Evolutionary conservation across 2,113 vertebrate species (phyloP).

Genomic region (Chloropsis cyanopogon): DNA sequence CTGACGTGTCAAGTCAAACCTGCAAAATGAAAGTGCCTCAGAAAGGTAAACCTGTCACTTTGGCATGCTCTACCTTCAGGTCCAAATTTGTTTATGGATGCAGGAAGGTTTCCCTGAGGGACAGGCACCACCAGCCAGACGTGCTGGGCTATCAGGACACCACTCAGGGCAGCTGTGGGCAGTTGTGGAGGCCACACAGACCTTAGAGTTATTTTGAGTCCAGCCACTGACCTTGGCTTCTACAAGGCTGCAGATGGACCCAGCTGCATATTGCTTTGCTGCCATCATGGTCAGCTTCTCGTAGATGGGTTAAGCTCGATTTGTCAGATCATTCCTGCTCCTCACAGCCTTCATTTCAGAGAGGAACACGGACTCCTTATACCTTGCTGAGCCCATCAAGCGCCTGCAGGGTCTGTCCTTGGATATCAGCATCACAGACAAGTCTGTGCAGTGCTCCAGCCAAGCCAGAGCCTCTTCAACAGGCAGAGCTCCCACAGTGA

Average conservation of each 20-base stretch:
- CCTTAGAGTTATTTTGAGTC: background rate
- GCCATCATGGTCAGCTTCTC: background rate
- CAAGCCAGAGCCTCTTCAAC: background rate
- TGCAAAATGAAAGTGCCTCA: background rate
- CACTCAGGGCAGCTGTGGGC: background rate
- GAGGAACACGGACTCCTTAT: background rate
- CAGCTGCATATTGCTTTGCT: background rate
- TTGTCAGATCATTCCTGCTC: background rate
- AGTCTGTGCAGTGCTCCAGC: background rate
- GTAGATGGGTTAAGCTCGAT: background rate
- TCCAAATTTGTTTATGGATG: background rate
- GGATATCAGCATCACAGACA: background rate
- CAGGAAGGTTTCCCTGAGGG: background rate
- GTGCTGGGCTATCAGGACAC: background rate
- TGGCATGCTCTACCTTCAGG: background rate
- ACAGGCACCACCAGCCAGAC: background rate
- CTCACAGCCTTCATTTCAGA: background rate
- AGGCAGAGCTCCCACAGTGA: background rate
- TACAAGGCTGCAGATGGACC: background rate
- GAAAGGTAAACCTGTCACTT: conserved; percentile 37
- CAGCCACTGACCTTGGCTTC: background rate
- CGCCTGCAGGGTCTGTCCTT: background rate
- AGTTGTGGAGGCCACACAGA: accelerated
- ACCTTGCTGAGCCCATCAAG: background rate
- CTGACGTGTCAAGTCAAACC: background rate